Evolutionary conservation across 1,140 invertebrate species (phyloP), one percentile per base, ranked within the genome.

Genomic region (Callitettix versicolor): DNA sequence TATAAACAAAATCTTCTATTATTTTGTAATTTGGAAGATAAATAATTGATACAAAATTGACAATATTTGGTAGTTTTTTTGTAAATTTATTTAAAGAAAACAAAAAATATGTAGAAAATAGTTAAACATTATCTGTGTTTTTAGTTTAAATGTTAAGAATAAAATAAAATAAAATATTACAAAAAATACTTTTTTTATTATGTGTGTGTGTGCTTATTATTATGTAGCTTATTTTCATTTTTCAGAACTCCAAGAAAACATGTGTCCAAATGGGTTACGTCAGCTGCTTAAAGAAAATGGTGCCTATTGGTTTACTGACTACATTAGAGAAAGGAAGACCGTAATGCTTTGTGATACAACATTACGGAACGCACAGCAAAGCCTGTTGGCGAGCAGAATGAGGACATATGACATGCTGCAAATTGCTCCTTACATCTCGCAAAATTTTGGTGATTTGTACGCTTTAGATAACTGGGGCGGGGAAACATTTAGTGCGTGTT

Each of bases 381-480:
- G 79, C 11, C 69, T 85, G 2, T 65, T 85, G 42, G 82, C 82
- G 18, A 85, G 84, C 0, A 64, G 82, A 50, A 79, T 85, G 17
- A 68, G 82, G 47, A 82, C 81, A 1, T 71, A 76, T 63, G 82
- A 85, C 64, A 63, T 85, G 22, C 62, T 76, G 1, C 72, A 73
- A 49, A 82, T 85, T 55, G 76, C 80, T 6, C 83, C 82, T 5
- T 85, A 71, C 64, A 75, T 83, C 1, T 63, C 80, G n/a, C 74
- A 82, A 51, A 73, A 73, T 47, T 77, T 86, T 51, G 69, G 65
- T 70, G 20, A 42, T 42, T 42, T 54, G 14, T 85, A 73, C 68
- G 76, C 76, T 51, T 58, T 82, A 41, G 84, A 86, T 64, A 84
- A 82, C 64, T 85, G 84, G 83, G 83, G 83, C 64, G 74, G 82